These are phyloP conservation scores for Haliclona indistincta DNA, from an alignment of 37 sponge, comb jelly and placozoan species.

Conservation along the genomic window DNA sequence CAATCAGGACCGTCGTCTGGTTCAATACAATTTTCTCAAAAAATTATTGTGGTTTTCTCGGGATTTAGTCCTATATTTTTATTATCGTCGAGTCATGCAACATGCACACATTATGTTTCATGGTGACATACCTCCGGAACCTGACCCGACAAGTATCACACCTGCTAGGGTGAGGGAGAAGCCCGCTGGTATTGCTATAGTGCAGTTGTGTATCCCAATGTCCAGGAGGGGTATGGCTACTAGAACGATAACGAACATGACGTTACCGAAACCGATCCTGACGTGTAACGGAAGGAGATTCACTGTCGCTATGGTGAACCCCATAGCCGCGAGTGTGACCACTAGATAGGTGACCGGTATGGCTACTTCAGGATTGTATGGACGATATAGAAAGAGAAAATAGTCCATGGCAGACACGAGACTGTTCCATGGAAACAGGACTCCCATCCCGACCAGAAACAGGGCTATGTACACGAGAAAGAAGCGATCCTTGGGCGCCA, in stretches of 20 bases:
- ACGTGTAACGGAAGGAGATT: slow-evolving; percentile 48
- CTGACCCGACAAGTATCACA: slow-evolving; percentile 46
- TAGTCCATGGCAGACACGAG: slow-evolving; percentile 87
- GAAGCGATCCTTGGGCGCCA: slow-evolving; percentile 56
- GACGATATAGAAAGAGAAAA: slow-evolving; percentile 71
- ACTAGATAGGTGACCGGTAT: slow-evolving; percentile 65
- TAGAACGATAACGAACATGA: slow-evolving; percentile 64
- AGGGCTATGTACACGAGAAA: slow-evolving; percentile 63
- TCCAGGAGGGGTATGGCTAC: slow-evolving; percentile 64
- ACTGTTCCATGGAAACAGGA: slow-evolving; percentile 83
- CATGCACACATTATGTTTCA: background rate
- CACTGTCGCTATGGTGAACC: slow-evolving; percentile 54
- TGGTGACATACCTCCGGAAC: slow-evolving; percentile 50
- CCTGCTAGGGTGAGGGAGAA: slow-evolving; percentile 58
- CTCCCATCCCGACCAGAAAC: slow-evolving; percentile 73
- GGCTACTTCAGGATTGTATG: slow-evolving; percentile 39
- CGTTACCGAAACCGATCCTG: slow-evolving; percentile 73
- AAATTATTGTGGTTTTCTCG: no score
- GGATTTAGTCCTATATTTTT: no score
- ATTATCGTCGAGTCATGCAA: no score
- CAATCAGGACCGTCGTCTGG: background rate
- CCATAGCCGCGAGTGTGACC: slow-evolving; percentile 34
- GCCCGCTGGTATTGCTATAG: slow-evolving; percentile 8
- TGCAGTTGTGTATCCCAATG: slow-evolving; percentile 61
- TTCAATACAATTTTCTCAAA: background rate